Evolutionary conservation across 2,888 invertebrate genomes (phyloP), one percentile per base, ranked within the genome.

Genomic region (Cheilosia urbana): DNA sequence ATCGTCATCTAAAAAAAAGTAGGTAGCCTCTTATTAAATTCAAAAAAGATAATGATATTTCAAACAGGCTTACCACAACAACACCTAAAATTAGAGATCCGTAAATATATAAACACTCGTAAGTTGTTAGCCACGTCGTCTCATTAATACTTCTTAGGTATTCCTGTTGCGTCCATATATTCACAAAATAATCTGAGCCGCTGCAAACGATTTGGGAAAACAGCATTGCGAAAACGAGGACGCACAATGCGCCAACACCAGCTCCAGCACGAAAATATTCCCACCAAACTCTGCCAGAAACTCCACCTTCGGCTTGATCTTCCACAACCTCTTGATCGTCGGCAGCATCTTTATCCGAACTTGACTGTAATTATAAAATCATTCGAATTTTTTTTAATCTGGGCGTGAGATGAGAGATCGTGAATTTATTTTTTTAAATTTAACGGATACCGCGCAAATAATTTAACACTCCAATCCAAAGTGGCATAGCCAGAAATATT

Each of bases 111-210:
- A 92, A 89, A 77, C 92, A 92, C 69, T 92, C 91, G 7, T 88
- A 87, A 19, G 91, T 91, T 19, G 90, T 90, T 49, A 92, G 88
- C 15, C 84, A 88, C 9, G 92, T 90, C 4, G 90, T 87, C 84
- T 90, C 89, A 17, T 90, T 90, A 4, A 88, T 87, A 0, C 89
- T 88, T 37, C 92, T 88, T 37, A 90, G 88, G 87, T 91, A 90
- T 87, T 92, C 92, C 81, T 92, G 91, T 66, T 92, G 91, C 0
- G 92, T 91, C 95, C 95, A 95, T 87, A 93, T 93, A 77, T 94
- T 94, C 0, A 95, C 93, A 91, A 95, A 95, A 87, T 93, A 95
- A 87, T 95, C 95, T 0, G 93, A 93, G 0, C 93, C 93, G 88
- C 94, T 95, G 42, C 94, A 94, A 0, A 93, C 90, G 1, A 92